These are phyloP conservation scores for Sesamia nonagrioides DNA, from an alignment of 1,140 invertebrate species.

Conservation along the genomic window DNA sequence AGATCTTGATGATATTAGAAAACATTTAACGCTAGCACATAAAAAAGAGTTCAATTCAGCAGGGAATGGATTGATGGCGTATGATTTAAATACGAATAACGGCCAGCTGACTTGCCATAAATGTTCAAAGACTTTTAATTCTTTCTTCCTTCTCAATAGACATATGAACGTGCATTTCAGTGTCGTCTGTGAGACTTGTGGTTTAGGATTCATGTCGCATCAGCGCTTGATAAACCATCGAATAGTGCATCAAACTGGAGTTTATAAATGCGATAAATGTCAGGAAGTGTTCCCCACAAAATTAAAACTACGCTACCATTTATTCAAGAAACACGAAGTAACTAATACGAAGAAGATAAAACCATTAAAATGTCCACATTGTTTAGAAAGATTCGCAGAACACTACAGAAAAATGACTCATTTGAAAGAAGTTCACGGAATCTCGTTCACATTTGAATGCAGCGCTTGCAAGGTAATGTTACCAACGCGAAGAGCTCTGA, in stretches of 20 bases:
- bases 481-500: slow-evolving; percentile 73
- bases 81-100: slow-evolving; percentile 71
- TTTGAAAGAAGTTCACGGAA: slow-evolving; percentile 78
- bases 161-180: slow-evolving; percentile 83
- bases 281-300: slow-evolving; percentile 77
- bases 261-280: slow-evolving; percentile 78
- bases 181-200: slow-evolving; percentile 84
- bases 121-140: slow-evolving; percentile 77
- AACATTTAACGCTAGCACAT: slow-evolving; percentile 69
- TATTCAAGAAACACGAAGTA: slow-evolving; percentile 78
- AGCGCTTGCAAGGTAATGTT: slow-evolving; percentile 71
- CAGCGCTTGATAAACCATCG: slow-evolving; percentile 79
- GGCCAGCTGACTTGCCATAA: slow-evolving; percentile 76
- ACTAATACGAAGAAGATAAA: slow-evolving; percentile 73
- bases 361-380: slow-evolving; percentile 81
- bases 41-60: slow-evolving; percentile 79
- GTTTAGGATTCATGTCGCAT: slow-evolving; percentile 81
- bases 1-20: slow-evolving; percentile 75
- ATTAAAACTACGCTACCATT: slow-evolving; percentile 77
- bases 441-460: slow-evolving; percentile 80
- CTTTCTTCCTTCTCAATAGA: slow-evolving; percentile 79
- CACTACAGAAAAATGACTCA: slow-evolving; percentile 83
- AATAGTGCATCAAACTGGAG: slow-evolving; percentile 77
- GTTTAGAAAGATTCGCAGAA: slow-evolving; percentile 79
- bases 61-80: slow-evolving; percentile 80